Base-by-base conservation (phyloP, 1,140 invertebrate species). In the Colletes latitarsis region DNA sequence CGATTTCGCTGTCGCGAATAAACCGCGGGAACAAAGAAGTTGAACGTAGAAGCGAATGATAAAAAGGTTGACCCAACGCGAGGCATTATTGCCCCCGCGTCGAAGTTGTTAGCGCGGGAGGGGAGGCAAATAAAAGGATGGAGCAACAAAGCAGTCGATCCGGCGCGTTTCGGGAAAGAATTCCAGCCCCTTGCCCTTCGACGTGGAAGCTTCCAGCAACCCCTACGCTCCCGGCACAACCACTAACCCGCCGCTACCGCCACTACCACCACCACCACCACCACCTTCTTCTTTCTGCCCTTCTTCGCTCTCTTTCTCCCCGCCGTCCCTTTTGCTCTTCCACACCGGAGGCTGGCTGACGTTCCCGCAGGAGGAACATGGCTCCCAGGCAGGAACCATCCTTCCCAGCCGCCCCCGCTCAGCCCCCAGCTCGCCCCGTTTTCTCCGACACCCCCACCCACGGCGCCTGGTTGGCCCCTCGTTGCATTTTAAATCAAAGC, bases 401-500 rank as follows among this genome's bases (percentile, higher is more conserved):
- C 86, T 81, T 83, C 85, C 30, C 78, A 77, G 62, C 82, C 68
- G 69, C 72, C 79, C 78, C 82, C 83, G 49, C 43, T 62, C 83
- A 80, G 64, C 88, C 82, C 82, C 87, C 82, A 79, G 81, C 77
- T 66, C 69, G 66, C 66, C 75, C 78, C 85, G 81, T 75, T 77
- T 80, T 81, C 84, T 80, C 81, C 81, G 63, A 76, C 77, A 82
- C 55, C 81, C 77, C 62, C 85, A 70, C 69, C 83, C 77, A 81
- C 78, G 78, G 71, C 86, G 82, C 80, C 77, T 83, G 88, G 66
- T 85, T 67, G 85, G 89, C 90, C 92, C 90, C 90, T 91, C 92
- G 92, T 92, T 93, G 92, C 91, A 93, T 93, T 93, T 93, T 93
- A 93, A 93, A 93, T 93, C 93, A 93, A 93, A 93, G 93, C 93